phyloP scores from a whole-genome alignment of 2,888 invertebrate species.

The Megaustenia siamemsis region DNA sequence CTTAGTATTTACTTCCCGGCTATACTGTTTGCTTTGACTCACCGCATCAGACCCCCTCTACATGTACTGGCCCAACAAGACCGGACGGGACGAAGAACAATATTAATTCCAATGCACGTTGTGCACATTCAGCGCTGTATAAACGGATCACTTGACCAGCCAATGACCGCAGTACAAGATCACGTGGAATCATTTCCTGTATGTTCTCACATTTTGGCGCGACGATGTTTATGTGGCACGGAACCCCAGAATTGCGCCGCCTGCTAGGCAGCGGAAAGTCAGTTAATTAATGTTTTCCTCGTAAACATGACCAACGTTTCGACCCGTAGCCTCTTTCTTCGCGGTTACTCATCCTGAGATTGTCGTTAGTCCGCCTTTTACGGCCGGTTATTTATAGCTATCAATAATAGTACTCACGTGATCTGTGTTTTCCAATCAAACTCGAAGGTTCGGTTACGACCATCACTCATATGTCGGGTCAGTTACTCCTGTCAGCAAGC shows the following conservation, averaged over 20 bases:
- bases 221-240: neutral
- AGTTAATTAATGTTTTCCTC: neutral
- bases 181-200: slow-evolving; percentile 4
- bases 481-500: neutral
- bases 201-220: neutral
- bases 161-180: neutral
- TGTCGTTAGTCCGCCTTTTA: neutral
- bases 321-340: neutral
- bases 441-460: neutral
- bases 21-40: slow-evolving; percentile 17
- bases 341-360: neutral
- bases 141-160: slow-evolving; percentile 2
- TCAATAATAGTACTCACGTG: neutral
- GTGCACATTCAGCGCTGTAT: neutral
- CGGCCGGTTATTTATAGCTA: slow-evolving; percentile 2
- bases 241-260: neutral
- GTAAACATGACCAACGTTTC: neutral
- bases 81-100: neutral
- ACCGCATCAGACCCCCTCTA: neutral
- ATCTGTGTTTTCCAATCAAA: neutral
- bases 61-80: neutral
- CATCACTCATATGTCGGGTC: neutral
- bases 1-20: too few relatives aligned
- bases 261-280: too few relatives aligned
- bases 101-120: neutral